These are phyloP conservation scores for Tiliacea citrago DNA, from an alignment of 2,888 invertebrate species.

Conservation along the genomic window DNA sequence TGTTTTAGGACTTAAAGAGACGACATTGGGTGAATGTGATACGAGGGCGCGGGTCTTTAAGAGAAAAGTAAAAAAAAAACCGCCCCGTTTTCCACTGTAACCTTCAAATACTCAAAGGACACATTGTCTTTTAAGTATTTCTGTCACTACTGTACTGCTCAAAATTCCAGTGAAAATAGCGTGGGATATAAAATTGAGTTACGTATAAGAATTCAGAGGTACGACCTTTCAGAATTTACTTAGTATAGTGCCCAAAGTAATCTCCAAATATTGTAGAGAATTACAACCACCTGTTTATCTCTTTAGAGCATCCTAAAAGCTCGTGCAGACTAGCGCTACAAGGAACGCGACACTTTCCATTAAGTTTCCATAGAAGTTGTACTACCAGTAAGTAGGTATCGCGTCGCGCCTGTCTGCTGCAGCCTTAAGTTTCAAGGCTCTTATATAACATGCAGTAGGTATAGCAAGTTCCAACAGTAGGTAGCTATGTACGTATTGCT, in stretches of 20 bases:
- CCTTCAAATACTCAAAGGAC: background rate
- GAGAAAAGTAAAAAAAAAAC: too few species aligned
- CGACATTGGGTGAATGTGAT: background rate
- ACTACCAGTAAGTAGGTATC: too few species aligned
- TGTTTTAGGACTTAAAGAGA: background rate
- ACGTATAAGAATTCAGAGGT: too few species aligned
- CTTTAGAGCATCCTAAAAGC: too few species aligned
- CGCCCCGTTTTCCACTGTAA: background rate
- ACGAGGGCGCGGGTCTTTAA: too few species aligned
- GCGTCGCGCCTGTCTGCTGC: background rate
- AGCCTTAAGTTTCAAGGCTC: slow-evolving; percentile 10
- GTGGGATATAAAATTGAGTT: too few species aligned
- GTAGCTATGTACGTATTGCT: background rate
- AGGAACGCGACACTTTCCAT: too few species aligned
- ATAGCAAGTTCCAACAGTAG: background rate
- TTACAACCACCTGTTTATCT: background rate
- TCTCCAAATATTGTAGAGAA: background rate
- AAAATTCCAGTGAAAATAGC: too few species aligned
- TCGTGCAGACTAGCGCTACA: too few species aligned
- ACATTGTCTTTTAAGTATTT: too few species aligned
- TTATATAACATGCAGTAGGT: background rate
- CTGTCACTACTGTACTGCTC: too few species aligned
- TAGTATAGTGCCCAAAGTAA: background rate
- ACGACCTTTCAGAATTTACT: background rate
- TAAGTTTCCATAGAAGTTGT: too few species aligned